Percentiles rank a stretch among this genome's conserved stretches.
Conservation (phyloP, 2,888 invertebrate species). For the Acronicta aceris region DNA sequence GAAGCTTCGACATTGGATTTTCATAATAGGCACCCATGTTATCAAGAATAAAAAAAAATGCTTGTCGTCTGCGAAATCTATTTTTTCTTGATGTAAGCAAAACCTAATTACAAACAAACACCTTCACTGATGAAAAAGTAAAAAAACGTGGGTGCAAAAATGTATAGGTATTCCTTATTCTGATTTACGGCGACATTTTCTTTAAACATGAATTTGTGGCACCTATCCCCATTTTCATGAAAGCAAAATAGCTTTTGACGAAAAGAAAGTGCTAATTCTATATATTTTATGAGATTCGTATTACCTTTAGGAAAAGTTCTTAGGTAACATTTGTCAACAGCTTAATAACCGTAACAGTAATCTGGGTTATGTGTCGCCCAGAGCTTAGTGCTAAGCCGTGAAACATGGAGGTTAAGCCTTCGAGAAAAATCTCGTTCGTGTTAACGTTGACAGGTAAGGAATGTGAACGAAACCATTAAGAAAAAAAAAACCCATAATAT, state of each 20-base stretch:
- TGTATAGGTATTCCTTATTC: neutral
- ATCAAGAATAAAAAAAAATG: no score
- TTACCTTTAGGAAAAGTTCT: conserved; percentile 14
- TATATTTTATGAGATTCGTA: neutral
- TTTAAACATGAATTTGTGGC: conserved; percentile 23
- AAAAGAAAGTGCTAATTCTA: conserved; percentile 23
- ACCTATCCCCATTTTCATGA: conserved; percentile 16
- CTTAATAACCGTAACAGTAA: conserved; percentile 51
- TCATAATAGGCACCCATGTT: neutral
- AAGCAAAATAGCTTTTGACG: neutral
- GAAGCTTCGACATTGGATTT: no score
- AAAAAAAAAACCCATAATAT: no score
- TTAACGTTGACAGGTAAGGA: conserved; percentile 16
- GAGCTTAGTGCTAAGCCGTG: conserved; percentile 48
- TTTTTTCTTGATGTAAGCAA: conserved; percentile 12
- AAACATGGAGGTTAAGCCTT: conserved; percentile 41
- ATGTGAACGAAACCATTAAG: conserved; percentile 8
- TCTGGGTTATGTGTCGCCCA: conserved; percentile 46
- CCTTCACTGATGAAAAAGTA: conserved; percentile 2
- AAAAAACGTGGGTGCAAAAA: no score
- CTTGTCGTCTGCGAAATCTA: neutral
- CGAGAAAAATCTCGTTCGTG: conserved; percentile 45
- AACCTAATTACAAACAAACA: conserved; percentile 9
- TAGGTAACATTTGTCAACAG: conserved; percentile 35
- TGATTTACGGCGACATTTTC: conserved; percentile 18